Conservation (phyloP, 2,113 vertebrate species). For the Fregetta grallaria region DNA sequence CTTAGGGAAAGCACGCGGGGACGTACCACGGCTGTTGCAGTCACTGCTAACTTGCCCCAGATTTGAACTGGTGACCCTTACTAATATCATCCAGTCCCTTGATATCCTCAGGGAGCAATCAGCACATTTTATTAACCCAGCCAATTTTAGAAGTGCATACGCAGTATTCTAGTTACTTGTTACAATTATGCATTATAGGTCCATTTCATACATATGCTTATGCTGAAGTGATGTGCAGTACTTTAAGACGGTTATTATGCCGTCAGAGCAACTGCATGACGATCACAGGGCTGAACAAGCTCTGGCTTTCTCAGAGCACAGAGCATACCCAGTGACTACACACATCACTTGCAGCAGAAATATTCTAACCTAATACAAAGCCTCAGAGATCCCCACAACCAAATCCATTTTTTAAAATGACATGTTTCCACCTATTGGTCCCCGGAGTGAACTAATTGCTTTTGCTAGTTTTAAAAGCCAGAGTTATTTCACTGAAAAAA, state of each 20-base stretch:
- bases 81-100: conserved; percentile 36
- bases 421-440: conserved; percentile 40
- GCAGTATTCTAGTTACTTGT: conserved; percentile 10
- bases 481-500: background rate
- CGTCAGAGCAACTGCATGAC: fast-evolving
- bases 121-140: conserved; percentile 52
- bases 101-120: conserved; percentile 57
- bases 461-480: conserved; percentile 28
- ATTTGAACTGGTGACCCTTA: conserved; percentile 51
- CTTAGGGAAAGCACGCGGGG: fast-evolving
- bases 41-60: conserved; percentile 6
- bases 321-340: background rate
- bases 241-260: background rate
- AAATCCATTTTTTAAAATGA: conserved; percentile 32
- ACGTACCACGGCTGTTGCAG: background rate
- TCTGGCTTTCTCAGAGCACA: background rate
- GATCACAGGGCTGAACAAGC: background rate
- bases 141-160: conserved; percentile 49
- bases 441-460: conserved; percentile 19
- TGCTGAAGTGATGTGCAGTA: background rate
- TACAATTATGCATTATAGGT: background rate
- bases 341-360: background rate
- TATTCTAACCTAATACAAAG: background rate
- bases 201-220: background rate
- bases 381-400: background rate